These are phyloP conservation scores for Hydrolagus colliei DNA, from an alignment of 2,797 vertebrate species.

Conservation along the genomic window DNA sequence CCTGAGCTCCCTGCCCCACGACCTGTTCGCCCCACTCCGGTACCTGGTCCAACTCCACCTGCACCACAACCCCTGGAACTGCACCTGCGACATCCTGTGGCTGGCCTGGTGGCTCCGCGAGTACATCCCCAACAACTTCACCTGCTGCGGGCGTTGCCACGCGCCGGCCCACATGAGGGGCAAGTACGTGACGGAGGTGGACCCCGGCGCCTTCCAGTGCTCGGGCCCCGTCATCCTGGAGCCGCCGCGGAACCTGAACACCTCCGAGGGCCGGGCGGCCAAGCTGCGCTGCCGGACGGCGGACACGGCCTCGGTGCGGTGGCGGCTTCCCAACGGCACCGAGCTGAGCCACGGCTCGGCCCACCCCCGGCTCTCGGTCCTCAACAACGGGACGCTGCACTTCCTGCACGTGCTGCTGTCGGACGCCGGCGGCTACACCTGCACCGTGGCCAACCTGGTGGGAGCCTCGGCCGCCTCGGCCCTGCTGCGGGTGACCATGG, in stretches of 20 bases:
- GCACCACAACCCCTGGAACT: conserved; percentile 96
- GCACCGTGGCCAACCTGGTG: conserved; percentile 96
- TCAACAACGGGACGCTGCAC: conserved; percentile 88
- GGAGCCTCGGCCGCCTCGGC: conserved; percentile 93
- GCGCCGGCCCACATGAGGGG: conserved; percentile 81
- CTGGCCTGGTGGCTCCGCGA: conserved; percentile 91
- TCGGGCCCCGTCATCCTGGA: conserved; percentile 91
- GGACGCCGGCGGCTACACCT: conserved; percentile 89
- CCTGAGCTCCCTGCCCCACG: conserved; percentile 86
- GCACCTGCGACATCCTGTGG: conserved; percentile 94
- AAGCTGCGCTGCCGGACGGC: conserved; percentile 89
- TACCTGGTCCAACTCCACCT: conserved; percentile 91
- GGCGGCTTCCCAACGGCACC: conserved; percentile 86
- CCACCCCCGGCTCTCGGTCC: conserved; percentile 82
- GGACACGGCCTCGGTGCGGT: conserved; percentile 87
- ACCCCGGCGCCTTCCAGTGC: conserved; percentile 86
- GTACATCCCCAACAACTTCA: conserved; percentile 93
- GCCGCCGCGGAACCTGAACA: conserved; percentile 85
- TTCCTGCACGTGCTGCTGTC: conserved; percentile 81
- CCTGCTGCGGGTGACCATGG: conserved; percentile 89
- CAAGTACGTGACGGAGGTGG: conserved; percentile 86
- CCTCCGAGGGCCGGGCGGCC: conserved; percentile 84
- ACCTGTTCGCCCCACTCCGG: conserved; percentile 85
- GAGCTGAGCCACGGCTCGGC: conserved; percentile 84
- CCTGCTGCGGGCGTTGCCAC: conserved; percentile 92